A percentile compares a stretch with the other conserved stretches of the same genome.
phyloP scores from a whole-genome alignment of 2,113 vertebrate species.

The Carassius gibelio region DNA sequence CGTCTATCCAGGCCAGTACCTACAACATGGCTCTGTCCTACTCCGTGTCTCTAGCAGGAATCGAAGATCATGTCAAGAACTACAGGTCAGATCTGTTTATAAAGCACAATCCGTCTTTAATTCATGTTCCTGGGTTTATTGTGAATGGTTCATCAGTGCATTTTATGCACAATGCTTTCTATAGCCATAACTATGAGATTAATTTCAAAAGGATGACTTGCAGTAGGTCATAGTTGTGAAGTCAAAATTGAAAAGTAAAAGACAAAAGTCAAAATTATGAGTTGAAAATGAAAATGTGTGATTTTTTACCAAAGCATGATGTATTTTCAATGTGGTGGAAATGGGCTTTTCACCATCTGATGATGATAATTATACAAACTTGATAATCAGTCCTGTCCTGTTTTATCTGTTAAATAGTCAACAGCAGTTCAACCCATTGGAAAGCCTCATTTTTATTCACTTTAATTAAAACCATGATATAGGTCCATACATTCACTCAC shows the following conservation, averaged over 20 bases:
- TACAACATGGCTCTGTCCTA: slow-evolving; percentile 78
- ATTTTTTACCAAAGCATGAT: too few species aligned
- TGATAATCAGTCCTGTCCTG: too few species aligned
- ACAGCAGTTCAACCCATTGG: too few species aligned
- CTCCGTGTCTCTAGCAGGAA: slow-evolving; percentile 68
- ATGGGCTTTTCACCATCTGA: too few species aligned
- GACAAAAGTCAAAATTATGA: background rate
- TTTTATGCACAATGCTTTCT: too few species aligned
- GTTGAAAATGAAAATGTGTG: too few species aligned
- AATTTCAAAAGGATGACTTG: too few species aligned
- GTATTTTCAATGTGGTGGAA: too few species aligned
- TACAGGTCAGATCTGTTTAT: slow-evolving; percentile 66
- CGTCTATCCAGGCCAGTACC: slow-evolving; percentile 72
- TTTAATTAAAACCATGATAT: background rate
- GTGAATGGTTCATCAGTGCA: background rate
- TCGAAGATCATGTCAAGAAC: slow-evolving; percentile 80
- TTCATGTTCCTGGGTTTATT: background rate
- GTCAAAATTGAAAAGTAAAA: background rate
- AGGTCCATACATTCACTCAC: background rate
- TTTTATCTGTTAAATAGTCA: too few species aligned
- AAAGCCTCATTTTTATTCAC: background rate
- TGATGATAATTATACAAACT: too few species aligned
- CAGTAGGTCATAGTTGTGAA: background rate
- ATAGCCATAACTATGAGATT: background rate
- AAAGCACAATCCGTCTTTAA: background rate